Evolutionary conservation across 1,140 invertebrate species (phyloP).

Genomic region (Pemphigus obesinymphae): DNA sequence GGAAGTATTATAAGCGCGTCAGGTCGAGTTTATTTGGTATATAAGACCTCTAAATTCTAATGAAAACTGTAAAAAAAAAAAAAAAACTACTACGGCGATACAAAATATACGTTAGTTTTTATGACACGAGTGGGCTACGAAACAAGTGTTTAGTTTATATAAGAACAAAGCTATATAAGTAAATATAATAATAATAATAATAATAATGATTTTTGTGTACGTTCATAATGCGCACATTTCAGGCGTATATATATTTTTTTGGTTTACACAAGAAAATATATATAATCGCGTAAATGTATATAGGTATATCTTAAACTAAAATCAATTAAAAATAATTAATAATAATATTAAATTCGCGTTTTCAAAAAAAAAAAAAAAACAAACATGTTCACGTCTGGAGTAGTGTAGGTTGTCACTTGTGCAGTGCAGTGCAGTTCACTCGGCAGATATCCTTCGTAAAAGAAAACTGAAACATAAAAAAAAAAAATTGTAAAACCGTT

Average conservation of each 20-base stretch:
- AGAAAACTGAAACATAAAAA: not conserved
- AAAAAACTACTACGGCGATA: not conserved
- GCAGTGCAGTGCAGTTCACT: not conserved
- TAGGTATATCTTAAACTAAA: not conserved
- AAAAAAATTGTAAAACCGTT: conserved; percentile 5
- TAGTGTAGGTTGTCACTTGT: not conserved
- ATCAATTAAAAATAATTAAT: conserved; percentile 7
- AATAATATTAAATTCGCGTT: not conserved
- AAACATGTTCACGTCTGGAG: not conserved
- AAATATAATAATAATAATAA: too few species aligned
- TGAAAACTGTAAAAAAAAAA: not conserved
- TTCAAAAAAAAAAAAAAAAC: not conserved
- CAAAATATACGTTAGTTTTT: not conserved
- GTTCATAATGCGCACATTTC: not conserved
- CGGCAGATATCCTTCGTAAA: not conserved
- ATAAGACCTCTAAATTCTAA: not conserved
- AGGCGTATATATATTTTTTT: not conserved
- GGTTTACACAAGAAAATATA: not conserved
- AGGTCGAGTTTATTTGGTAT: not conserved
- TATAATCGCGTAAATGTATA: not conserved
- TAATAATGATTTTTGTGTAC: not conserved
- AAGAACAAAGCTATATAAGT: not conserved
- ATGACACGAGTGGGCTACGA: not conserved
- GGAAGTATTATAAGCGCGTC: not conserved
- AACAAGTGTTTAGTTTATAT: not conserved